Conservation (phyloP, 1,140 invertebrate genomes). For the Sycobia sp. region DNA sequence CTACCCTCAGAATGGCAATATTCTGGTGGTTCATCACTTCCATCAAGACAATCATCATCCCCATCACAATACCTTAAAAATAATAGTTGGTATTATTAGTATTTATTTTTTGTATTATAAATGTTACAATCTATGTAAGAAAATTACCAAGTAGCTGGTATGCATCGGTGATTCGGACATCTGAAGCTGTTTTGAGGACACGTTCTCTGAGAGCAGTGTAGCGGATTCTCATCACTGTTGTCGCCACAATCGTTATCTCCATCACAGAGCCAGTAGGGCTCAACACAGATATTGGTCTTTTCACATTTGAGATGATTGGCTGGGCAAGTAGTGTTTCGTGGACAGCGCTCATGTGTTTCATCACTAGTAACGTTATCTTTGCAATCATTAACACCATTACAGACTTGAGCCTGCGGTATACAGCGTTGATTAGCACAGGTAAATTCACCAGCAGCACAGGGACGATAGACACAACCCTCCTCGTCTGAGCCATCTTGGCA, state of each 20-base stretch:
- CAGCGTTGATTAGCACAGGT: slow-evolving; percentile 91
- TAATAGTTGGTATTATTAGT: not conserved
- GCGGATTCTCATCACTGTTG: slow-evolving; percentile 90
- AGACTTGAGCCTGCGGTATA: slow-evolving; percentile 84
- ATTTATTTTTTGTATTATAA: too few species aligned
- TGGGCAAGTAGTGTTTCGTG: slow-evolving; percentile 84
- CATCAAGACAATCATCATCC: slow-evolving; percentile 88
- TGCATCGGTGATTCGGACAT: slow-evolving; percentile 84
- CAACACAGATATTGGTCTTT: slow-evolving; percentile 93
- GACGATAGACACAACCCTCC: slow-evolving; percentile 86
- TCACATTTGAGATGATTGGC: slow-evolving; percentile 88
- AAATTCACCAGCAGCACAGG: slow-evolving; percentile 90
- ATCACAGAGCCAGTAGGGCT: slow-evolving; percentile 93
- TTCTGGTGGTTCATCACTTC: slow-evolving; percentile 86
- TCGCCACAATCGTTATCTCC: slow-evolving; percentile 96
- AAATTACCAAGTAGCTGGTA: slow-evolving; percentile 86
- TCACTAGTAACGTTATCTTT: slow-evolving; percentile 92
- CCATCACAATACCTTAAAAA: slow-evolving; percentile 70
- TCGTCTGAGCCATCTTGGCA: slow-evolving; percentile 94
- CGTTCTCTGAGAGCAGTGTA: slow-evolving; percentile 85
- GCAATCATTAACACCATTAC: slow-evolving; percentile 93
- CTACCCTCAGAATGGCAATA: slow-evolving; percentile 93
- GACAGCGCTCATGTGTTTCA: slow-evolving; percentile 85
- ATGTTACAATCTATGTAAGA: not conserved
- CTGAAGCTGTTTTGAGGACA: slow-evolving; percentile 92